Evolutionary conservation across 2,888 invertebrate genomes (phyloP), one percentile per base, ranked within the genome.

Genomic region (Fragum whitleyi): DNA sequence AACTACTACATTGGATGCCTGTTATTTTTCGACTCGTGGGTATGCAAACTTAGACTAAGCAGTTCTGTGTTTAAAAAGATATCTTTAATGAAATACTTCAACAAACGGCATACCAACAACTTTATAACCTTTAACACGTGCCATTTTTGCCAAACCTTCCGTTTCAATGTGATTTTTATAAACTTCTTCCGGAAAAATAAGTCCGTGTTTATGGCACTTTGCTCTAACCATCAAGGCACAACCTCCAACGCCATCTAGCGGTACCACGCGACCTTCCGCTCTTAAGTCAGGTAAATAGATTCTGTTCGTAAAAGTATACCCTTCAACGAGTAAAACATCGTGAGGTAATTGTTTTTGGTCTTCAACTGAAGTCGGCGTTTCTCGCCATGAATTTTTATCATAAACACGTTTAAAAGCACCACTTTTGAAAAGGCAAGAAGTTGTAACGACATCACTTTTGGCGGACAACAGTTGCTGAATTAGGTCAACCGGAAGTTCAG

Each of bases 231-330:
- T 78, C 55, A 93, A 74, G 2, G 87, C 88, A 65, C 92, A 92
- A 0, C 92, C 93, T 7, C 93, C 93, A 6, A 93, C 93, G 0
- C 93, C 93, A 83, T 93, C 93, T 51, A 93, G 55, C 6, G 88
- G 86, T 9, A 93, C 93, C 39, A 91, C 85, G 1, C 89, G 81
- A 3, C 92, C 91, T 61, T 92, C 90, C 6, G 83, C 87, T 47
- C 86, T 85, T 21, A 93, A 81, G 74, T 92, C 86, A 1, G 92
- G 86, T 19, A 93, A 83, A 74, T 87, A 91, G 29, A 88, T 79
- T 53, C 93, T 69, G n/a, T 73, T 59, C 0, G 90, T 86, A 19
- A 73, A 42, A 0, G 85, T 88, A 77, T 93, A 93, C 0, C 92
- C 92, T 78, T 93, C 93, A 7, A 93, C 77, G 71, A 92, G 79